Base-by-base conservation (phyloP, 2,797 vertebrate genomes). In the Phoeniculus purpureus region DNA sequence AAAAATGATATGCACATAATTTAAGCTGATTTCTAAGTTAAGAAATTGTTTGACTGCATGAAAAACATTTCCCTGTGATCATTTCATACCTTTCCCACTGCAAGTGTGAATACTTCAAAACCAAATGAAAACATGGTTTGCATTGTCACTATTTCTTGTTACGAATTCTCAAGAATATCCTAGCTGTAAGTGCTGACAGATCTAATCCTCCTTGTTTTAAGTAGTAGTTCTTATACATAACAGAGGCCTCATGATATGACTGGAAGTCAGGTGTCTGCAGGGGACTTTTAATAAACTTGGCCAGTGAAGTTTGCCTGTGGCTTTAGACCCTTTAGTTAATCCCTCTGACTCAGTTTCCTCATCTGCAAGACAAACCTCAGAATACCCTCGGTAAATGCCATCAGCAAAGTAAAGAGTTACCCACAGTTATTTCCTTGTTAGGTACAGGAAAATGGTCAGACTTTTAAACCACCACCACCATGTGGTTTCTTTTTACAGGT, bases 111-210 rank as follows among this genome's bases (percentile, higher is more conserved):
- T 51, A 26, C 59, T 50, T 81, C 56, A 70, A 78, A 91, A 87
- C 50, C 85, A 84, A 87, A 45, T 12, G 54, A 68, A 89, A 78
- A 93, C 86, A 48, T 34, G 32, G n/a, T 73, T 84, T 89, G 54
- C 60, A 58, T 73, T 4, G 1, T 71, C 67, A 67, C 50, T 85
- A 87, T 87, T 92, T 89, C 76, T 58, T 60, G 43, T 64, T 64
- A 75, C 48, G 55, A 81, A 79, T 89, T 89, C 79, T 87, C 48
- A 73, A 81, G 72, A 72, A 75, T 91, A 93, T 75, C 64, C 34
- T 34, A 43, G 60, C 68, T 85, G 5, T 50, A 87, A 50, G 76
- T 85, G 85, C 45, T 89, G 91, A 74, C 75, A 94, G 80, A 58
- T 72, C 27, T 50, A 86, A 88, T 77, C 61, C 67, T 73, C 43